A percentile compares a stretch with the other conserved stretches of the same genome.
Evolutionary conservation across 2,113 vertebrate species (phyloP).

Genomic region (Probosciger aterrimus): DNA sequence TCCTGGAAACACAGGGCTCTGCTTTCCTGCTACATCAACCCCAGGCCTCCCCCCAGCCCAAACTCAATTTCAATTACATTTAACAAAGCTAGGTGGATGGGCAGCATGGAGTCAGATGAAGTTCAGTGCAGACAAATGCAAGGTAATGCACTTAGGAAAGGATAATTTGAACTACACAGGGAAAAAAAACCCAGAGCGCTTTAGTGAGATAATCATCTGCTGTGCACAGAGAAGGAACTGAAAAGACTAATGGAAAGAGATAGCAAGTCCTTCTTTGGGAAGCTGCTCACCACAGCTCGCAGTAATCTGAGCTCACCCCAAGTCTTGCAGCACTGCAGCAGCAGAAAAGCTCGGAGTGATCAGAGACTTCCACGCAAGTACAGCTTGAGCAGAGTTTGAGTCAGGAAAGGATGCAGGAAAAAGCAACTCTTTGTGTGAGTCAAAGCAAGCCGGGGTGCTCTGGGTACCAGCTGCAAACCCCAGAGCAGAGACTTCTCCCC

Average conservation of each 20-base stretch:
- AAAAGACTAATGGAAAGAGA: conserved; percentile 7
- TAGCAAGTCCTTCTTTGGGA: conserved; percentile 35
- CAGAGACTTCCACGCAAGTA: not conserved
- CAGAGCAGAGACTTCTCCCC: not conserved
- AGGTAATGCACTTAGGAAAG: conserved; percentile 58
- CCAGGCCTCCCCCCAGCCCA: not conserved
- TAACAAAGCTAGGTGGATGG: conserved; percentile 30
- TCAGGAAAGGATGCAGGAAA: not conserved
- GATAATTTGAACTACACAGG: conserved; percentile 44
- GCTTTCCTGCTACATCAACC: conserved; percentile 27
- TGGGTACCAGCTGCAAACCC: not conserved
- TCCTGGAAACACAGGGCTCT: conserved; percentile 8
- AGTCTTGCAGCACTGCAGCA: not conserved
- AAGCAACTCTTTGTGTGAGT: not conserved
- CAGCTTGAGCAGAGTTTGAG: not conserved
- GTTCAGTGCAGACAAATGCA: conserved; percentile 49
- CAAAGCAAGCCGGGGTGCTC: rapidly evolving
- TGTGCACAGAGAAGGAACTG: conserved; percentile 33
- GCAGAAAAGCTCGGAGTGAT: not conserved
- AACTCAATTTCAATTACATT: conserved; percentile 48
- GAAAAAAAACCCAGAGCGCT: not conserved
- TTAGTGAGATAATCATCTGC: conserved; percentile 53
- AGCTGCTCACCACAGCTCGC: not conserved
- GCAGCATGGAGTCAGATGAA: conserved; percentile 36
- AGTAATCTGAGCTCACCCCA: not conserved